A percentile compares a stretch with the other conserved stretches of the same genome.
phyloP scores from a whole-genome alignment of 1,140 invertebrate genomes.

The Bombus sibiricus region DNA sequence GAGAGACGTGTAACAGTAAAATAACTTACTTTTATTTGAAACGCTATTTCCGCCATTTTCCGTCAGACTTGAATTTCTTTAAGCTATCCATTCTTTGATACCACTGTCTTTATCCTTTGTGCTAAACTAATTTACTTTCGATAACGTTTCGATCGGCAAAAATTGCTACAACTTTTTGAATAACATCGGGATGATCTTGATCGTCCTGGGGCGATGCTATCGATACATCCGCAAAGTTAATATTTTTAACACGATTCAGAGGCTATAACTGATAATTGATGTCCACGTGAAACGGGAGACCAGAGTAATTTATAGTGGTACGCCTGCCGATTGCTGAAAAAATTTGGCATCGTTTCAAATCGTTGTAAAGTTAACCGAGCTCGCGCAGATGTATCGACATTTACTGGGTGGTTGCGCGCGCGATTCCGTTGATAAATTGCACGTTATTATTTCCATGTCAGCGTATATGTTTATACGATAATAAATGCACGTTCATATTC shows the following conservation, averaged over 20 bases:
- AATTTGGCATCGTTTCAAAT: conserved; percentile 67
- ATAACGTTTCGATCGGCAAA: background rate
- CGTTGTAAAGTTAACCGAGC: conserved; percentile 64
- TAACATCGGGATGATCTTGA: background rate
- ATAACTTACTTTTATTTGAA: background rate
- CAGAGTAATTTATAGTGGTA: conserved; percentile 61
- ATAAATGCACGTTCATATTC: background rate
- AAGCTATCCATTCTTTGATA: no score
- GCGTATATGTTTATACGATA: conserved; percentile 47
- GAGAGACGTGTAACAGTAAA: background rate
- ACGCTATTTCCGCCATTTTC: no score
- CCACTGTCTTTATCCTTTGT: no score
- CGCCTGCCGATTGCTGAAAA: conserved; percentile 42
- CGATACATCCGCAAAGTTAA: background rate
- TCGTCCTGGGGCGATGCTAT: no score
- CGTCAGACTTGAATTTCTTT: no score
- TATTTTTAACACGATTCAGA: conserved; percentile 26
- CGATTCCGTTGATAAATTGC: conserved; percentile 63
- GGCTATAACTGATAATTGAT: conserved; percentile 62
- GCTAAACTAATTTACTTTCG: no score
- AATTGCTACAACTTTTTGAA: background rate
- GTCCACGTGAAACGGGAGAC: conserved; percentile 34
- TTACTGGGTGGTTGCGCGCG: conserved; percentile 42
- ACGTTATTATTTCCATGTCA: conserved; percentile 61
- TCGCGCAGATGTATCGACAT: conserved; percentile 60